These are phyloP conservation scores for Sandelia bainsii DNA, from an alignment of 2,797 vertebrate species.

Conservation along the genomic window DNA sequence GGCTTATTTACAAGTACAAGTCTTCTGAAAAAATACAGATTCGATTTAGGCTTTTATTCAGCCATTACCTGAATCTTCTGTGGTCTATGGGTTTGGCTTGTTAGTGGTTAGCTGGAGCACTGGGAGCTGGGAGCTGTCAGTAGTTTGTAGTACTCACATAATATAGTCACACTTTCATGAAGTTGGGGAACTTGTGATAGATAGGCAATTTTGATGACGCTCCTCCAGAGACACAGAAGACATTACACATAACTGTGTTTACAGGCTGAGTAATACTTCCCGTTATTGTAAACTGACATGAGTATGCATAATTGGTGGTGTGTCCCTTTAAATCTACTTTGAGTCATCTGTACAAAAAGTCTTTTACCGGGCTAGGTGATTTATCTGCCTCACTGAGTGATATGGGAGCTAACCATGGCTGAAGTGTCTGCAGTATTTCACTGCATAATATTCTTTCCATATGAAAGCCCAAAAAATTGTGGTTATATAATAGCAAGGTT, in stretches of 20 bases:
- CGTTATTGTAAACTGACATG: neutral
- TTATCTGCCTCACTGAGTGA: slow-evolving; percentile 8
- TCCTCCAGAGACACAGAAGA: neutral
- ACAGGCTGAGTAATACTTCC: neutral
- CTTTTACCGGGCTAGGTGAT: neutral
- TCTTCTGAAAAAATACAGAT: no score
- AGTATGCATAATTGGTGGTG: neutral
- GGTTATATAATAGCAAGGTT: slow-evolving; percentile 44
- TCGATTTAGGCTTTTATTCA: no score
- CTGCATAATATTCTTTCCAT: slow-evolving; percentile 25
- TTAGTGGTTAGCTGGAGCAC: no score
- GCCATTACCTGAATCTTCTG: no score
- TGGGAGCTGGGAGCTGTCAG: no score
- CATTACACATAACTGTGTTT: neutral
- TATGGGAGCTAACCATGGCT: slow-evolving; percentile 10
- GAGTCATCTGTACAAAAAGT: neutral
- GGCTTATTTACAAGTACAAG: no score
- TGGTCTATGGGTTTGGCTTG: no score
- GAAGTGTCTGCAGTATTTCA: slow-evolving; percentile 29
- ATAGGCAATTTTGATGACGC: no score
- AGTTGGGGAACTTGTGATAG: no score
- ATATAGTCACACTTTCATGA: no score
- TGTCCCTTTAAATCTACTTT: slow-evolving; percentile 9
- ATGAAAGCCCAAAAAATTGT: slow-evolving; percentile 21
- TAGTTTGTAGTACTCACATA: no score